Conservation (phyloP, 2,888 invertebrate species). For the Ectemnius cavifrons region DNA sequence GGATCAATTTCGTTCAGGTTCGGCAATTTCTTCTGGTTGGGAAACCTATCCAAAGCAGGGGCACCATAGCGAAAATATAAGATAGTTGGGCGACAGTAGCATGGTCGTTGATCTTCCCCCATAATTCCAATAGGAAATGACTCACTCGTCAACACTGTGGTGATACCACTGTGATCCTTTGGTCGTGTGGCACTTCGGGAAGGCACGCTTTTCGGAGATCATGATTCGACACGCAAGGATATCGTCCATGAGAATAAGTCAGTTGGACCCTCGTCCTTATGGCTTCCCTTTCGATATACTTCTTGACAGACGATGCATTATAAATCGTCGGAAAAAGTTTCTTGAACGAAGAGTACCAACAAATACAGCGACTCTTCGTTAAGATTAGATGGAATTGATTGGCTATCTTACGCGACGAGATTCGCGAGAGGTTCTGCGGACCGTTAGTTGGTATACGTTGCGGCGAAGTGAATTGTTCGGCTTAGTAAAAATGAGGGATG, state of each 20-base stretch:
- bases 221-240: constrained; percentile 52
- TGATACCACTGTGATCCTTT: constrained; percentile 58
- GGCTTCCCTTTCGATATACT: constrained; percentile 13
- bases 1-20: too few species aligned
- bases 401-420: not conserved
- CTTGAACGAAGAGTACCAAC: too few species aligned
- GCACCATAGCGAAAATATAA: too few species aligned
- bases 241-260: constrained; percentile 9
- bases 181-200: constrained; percentile 29
- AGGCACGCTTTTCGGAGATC: constrained; percentile 38
- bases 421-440: not conserved
- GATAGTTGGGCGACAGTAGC: too few species aligned
- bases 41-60: too few species aligned
- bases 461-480: constrained; percentile 42
- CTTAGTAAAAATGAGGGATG: constrained; percentile 8
- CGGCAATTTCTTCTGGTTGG: too few species aligned
- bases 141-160: constrained; percentile 62
- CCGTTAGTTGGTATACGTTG: constrained; percentile 4
- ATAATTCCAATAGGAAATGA: constrained; percentile 68
- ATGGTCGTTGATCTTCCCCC: constrained; percentile 57
- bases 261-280: not conserved
- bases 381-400: not conserved
- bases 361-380: too few species aligned
- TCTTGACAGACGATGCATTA: not conserved
- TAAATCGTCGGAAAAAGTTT: too few species aligned